phyloP scores from a whole-genome alignment of 2,797 vertebrate species.

The Melanogrammus aeglefinus region DNA sequence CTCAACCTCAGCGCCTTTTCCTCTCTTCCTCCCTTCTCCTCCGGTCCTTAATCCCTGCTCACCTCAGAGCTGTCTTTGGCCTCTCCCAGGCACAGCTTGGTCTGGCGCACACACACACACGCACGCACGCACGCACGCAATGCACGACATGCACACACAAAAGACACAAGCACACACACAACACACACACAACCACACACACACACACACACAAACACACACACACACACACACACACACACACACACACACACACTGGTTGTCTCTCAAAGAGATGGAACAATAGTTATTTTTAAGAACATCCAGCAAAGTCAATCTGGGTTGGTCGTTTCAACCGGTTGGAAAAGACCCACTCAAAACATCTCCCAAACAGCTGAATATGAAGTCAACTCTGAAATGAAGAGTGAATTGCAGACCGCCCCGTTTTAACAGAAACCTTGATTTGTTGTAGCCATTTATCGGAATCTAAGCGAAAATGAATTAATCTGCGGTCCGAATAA shows the following conservation, averaged over 20 bases:
- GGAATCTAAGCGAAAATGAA: slow-evolving; percentile 8
- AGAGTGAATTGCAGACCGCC: too few relatives aligned
- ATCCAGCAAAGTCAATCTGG: not conserved
- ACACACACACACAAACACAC: too few relatives aligned
- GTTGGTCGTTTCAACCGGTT: slow-evolving; percentile 8
- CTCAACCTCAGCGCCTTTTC: slow-evolving; percentile 25
- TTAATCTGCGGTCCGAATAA: not conserved
- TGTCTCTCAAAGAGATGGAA: not conserved
- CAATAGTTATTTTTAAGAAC: not conserved
- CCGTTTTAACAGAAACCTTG: slow-evolving; percentile 1
- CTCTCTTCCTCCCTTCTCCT: slow-evolving; percentile 24
- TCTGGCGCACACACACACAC: slow-evolving; percentile 17
- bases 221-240: too few relatives aligned
- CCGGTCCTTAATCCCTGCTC: slow-evolving; percentile 38
- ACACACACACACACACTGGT: too few relatives aligned
- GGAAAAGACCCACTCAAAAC: slow-evolving; percentile 4
- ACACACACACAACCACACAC: too few relatives aligned
- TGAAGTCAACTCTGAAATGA: too few relatives aligned
- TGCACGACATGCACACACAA: too few relatives aligned
- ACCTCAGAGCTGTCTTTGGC: slow-evolving; percentile 35
- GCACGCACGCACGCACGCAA: too few relatives aligned
- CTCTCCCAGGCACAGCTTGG: slow-evolving; percentile 45
- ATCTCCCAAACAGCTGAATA: too few relatives aligned
- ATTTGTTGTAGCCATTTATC: slow-evolving; percentile 6
- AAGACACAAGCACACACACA: too few relatives aligned